Conservation (phyloP, 2,888 invertebrate genomes). For the Eledona agricola region DNA sequence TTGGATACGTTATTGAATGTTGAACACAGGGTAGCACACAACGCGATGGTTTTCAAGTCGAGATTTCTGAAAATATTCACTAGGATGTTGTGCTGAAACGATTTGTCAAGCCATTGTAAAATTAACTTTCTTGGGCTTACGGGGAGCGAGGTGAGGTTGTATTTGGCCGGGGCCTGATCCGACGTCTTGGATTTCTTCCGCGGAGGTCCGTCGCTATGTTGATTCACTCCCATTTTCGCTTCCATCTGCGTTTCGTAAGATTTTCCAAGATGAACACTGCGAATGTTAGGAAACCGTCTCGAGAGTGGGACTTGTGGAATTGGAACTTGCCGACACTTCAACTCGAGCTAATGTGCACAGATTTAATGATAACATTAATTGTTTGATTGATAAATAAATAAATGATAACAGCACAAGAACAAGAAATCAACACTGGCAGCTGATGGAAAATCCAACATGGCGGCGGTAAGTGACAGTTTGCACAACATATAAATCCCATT, state of each 20-base stretch:
- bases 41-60: slow-evolving; percentile 49
- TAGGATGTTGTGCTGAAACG: slow-evolving; percentile 46
- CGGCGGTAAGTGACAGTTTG: slow-evolving; percentile 21
- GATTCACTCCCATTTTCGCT: slow-evolving; percentile 10
- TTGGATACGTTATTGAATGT: slow-evolving; percentile 50
- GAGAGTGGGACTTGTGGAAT: slow-evolving; percentile 1
- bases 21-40: slow-evolving; percentile 50
- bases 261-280: too few relatives aligned
- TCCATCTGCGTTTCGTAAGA: too few relatives aligned
- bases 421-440: slow-evolving; percentile 6
- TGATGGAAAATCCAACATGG: slow-evolving; percentile 28
- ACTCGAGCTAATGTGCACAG: not conserved
- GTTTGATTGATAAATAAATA: slow-evolving; percentile 1
- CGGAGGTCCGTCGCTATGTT: slow-evolving; percentile 37
- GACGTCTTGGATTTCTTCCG: slow-evolving; percentile 44
- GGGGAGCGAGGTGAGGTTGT: slow-evolving; percentile 42
- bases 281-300: slow-evolving; percentile 12
- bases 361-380: slow-evolving; percentile 28
- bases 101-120: slow-evolving; percentile 13
- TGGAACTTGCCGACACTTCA: not conserved
- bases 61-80: slow-evolving; percentile 49
- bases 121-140: slow-evolving; percentile 34
- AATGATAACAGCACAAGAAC: not conserved
- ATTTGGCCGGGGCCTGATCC: slow-evolving; percentile 37
- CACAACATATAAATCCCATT: slow-evolving; percentile 4